Conservation (phyloP, 2,113 vertebrate genomes). For the Cyprinus carpio region DNA sequence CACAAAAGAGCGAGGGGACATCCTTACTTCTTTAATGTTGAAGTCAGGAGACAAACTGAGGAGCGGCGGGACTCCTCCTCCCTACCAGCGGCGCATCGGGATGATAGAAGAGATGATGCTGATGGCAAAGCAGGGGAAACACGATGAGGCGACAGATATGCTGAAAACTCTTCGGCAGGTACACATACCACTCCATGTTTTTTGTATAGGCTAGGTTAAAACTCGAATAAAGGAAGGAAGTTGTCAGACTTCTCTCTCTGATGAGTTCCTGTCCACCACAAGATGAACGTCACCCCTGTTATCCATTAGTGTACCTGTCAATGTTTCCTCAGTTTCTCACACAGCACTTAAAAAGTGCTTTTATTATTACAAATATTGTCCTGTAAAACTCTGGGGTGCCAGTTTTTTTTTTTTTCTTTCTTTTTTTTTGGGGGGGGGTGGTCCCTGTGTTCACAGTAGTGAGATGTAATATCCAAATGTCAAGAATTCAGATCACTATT, state of each 20-base stretch:
- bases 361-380: neutral
- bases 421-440: neutral
- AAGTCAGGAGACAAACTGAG: constrained; percentile 86
- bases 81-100: constrained; percentile 88
- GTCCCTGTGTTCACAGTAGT: neutral
- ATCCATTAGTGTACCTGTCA: neutral
- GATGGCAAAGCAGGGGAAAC: constrained; percentile 88
- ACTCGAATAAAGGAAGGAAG: neutral
- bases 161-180: constrained; percentile 94
- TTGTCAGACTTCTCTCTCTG: neutral
- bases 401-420: neutral
- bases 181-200: constrained; percentile 22
- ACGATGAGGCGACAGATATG: constrained; percentile 91
- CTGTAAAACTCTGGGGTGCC: neutral
- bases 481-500: neutral
- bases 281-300: neutral
- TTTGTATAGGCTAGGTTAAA: neutral
- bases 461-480: neutral
- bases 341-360: neutral
- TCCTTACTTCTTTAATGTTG: constrained; percentile 85
- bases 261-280: neutral
- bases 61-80: constrained; percentile 78
- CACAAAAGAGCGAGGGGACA: constrained; percentile 80
- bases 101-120: constrained; percentile 97
- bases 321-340: neutral